Base-by-base conservation (phyloP, 2,797 vertebrate species). In the Cossypha heuglini region DNA sequence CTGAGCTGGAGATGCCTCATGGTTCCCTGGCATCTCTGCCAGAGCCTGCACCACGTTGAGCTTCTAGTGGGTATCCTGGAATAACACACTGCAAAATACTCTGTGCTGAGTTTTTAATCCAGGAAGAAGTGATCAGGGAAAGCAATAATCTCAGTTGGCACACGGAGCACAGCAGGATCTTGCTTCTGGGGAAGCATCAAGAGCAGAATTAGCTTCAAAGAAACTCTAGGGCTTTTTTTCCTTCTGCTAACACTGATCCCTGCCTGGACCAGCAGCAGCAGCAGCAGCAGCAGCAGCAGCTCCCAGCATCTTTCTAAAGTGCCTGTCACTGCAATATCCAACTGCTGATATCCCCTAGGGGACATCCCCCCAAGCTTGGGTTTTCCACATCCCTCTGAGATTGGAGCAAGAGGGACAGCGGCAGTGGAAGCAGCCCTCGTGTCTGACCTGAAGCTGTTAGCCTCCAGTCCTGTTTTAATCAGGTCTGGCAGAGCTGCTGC, bases 141-240 rank as follows among this genome's bases (percentile, higher is more conserved):
- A 75, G 93, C 93, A 96, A 95, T 91, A 96, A 96, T 90, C 93
- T 96, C 94, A 93, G 74, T 10, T 93, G 94, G 95, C 95, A 95
- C 77, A 90, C 5, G 19, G 67, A 88, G 86, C 90, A 64, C 90
- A 95, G 87, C 92, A 90, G 77, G 90, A 74, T 91, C 90, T 79
- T 73, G 86, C 95, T 97, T 86, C 84, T 94, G 54, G 81, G 90
- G 90, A 94, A 71, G 83, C 93, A 90, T 69, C 63, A 55, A 89
- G 92, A 95, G 77, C 86, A 82, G 77, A 92, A 92, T 76, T 89
- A 86, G 86, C 95, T 94, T 82, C 88, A 77, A 94, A 88, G 74
- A 92, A 73, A 84, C 86, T 93, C 68, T 40, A 42, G 67, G 86
- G 59, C 48, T 78, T 86, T 84, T 95, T 69, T 87, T 86, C 4